Evolutionary conservation across 2,888 invertebrate genomes (phyloP), one percentile per base, ranked within the genome.

Genomic region (Corythucha ciliata): DNA sequence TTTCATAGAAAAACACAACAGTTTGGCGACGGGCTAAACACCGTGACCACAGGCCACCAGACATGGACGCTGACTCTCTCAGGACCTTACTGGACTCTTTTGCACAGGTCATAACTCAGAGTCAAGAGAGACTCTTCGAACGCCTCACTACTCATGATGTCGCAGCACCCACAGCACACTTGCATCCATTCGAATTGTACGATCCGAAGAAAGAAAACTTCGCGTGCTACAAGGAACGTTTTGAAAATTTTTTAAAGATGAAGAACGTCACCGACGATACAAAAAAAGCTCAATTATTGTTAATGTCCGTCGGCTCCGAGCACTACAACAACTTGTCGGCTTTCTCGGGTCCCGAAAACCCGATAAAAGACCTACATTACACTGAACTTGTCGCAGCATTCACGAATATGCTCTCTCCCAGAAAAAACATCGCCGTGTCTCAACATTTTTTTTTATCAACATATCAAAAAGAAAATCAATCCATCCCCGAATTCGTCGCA

Each of bases 301-400:
- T 44, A 27, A 26, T 36, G 16, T 56, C 56, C n/a, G 44, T 56
- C 3, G 56, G 56, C 5, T 18, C 42, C 4, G 37, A n/a, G 7
- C 56, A 57, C 27, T 57, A 57, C 22, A 57, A 57, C 32, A 51
- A 44, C 21, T 36, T 55, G 24, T 40, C 53, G 4, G 53, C 53
- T 2, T 36, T 42, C 33, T 29, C 53, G 36, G 49, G 49, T 25
- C 49, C 53, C 12, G 40, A 34, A 24, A 51, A 41, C 20, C 34
- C 40, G 32, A 36, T 56, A 6, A 54, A 54, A 20, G 29, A 22
- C 18, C 36, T 56, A 18, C 3, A 14, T 2, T 45, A 47, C 24
- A 37, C 39, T 16, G 37, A 40, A 5, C 39, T 57, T 6, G 33
- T 40, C 3, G 14, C 27, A 34, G 18, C 20, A 29, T 55, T 53